These are phyloP conservation scores for Chelonia mydas DNA, from an alignment of 2,797 vertebrate species.

Conservation along the genomic window DNA sequence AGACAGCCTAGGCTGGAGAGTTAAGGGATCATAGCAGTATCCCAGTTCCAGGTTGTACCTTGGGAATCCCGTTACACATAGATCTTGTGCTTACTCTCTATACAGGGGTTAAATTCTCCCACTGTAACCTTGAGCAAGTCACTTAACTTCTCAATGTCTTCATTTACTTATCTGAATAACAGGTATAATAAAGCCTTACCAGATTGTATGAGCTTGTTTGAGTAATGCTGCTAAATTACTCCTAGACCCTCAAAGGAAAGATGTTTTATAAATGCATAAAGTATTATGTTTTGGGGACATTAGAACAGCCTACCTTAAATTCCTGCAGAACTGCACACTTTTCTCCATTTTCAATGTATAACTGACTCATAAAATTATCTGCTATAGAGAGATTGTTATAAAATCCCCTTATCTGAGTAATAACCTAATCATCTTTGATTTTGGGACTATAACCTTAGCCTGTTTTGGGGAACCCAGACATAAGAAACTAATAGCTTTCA, in stretches of 20 bases:
- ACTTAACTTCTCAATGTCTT: not conserved
- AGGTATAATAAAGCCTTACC: not conserved
- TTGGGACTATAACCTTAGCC: not conserved
- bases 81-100: not conserved
- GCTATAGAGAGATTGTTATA: not conserved
- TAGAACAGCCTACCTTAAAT: not conserved
- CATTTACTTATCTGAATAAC: not conserved
- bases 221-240: not conserved
- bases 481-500: not conserved
- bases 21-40: too few species aligned
- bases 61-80: not conserved
- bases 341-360: not conserved
- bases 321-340: not conserved
- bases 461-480: not conserved
- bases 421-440: not conserved
- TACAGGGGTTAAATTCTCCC: not conserved
- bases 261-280: not conserved
- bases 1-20: too few species aligned
- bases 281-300: not conserved
- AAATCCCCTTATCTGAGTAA: not conserved
- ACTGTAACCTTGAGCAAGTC: not conserved
- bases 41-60: too few species aligned
- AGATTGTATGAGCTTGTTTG: not conserved
- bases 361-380: not conserved
- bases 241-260: not conserved